Base-by-base conservation (phyloP, 2,113 vertebrate genomes). In the Calidris pygmaea region DNA sequence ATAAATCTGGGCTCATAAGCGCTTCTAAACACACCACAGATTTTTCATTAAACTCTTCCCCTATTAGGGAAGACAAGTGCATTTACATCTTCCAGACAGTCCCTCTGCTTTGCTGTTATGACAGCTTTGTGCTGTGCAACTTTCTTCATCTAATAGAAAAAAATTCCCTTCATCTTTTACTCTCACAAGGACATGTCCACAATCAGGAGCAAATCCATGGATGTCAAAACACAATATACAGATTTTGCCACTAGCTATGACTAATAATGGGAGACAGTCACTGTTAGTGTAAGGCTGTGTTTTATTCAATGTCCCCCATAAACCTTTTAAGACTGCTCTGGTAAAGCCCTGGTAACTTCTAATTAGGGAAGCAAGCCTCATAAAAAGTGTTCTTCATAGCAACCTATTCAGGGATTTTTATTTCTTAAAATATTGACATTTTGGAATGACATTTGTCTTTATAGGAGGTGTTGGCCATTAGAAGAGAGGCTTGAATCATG, bases 351-450 rank as follows among this genome's bases (percentile, higher is more conserved):
- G 62, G 86, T 91, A 91, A 89, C 74, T 94, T 82, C 74, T 91
- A 82, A 83, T 88, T 93, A 95, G 52, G 66, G n/a, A 80, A 80
- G 39, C 23, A 71, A 85, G 24, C 14, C 29, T 97, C 70, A 32
- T 86, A 62, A 91, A 95, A 94, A 62, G 12, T n/a, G 12, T 37
- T 93, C 34, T 71, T 88, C 60, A 73, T 62, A 85, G 41, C 62
- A 89, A 76, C 41, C 35, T 72, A 80, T 89, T 89, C 27, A 91
- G 74, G 52, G 27, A 87, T 66, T 84, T 89, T 92, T 78, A 62
- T 82, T 93, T 92, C 66, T 86, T 85, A 58, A 60, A 81, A 76
- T 94, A 67, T 34, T 91, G 71, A 82, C 52, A 83, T 89, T 85
- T 85, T 41, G 55, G 43, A 35, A 68, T 86, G 47, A 45, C 39